Conservation (phyloP, 2,888 invertebrate species). For the Desoria tigrina region DNA sequence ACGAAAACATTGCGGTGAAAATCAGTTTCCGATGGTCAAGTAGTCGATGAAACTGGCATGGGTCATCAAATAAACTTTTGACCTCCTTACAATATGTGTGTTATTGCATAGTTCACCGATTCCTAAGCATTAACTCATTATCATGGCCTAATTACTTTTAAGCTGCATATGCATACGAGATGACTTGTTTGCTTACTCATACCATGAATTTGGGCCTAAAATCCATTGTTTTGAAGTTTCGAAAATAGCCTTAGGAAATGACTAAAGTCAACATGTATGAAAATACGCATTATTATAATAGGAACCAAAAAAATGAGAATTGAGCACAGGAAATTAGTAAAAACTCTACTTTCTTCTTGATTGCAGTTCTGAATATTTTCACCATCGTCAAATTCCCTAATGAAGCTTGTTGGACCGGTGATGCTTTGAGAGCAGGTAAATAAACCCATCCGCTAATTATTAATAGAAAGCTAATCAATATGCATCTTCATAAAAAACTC, state of each 20-base stretch:
- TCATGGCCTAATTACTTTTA: not conserved
- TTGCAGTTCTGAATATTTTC: constrained; percentile 53
- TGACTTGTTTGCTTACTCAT: too few species aligned
- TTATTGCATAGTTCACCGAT: not conserved
- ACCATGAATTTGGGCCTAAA: too few species aligned
- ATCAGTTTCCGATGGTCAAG: too few species aligned
- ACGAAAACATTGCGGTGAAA: too few species aligned
- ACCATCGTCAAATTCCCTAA: constrained; percentile 54
- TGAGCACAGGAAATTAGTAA: too few species aligned
- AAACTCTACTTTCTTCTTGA: not conserved
- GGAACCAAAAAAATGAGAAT: too few species aligned
- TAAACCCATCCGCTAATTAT: not conserved
- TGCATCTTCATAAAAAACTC: not conserved
- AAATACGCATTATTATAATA: too few species aligned
- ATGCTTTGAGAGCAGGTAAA: constrained; percentile 50
- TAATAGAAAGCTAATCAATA: not conserved
- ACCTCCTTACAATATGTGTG: not conserved
- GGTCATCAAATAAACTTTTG: constrained; percentile 12
- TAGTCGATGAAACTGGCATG: not conserved
- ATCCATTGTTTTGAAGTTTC: too few species aligned
- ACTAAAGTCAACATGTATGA: too few species aligned
- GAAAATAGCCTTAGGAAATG: too few species aligned
- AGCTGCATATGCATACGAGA: not conserved
- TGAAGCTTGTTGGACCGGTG: constrained; percentile 54
- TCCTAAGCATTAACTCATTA: not conserved